These are phyloP conservation scores for Aelia acuminata DNA, from an alignment of 2,888 invertebrate species.

Conservation along the genomic window DNA sequence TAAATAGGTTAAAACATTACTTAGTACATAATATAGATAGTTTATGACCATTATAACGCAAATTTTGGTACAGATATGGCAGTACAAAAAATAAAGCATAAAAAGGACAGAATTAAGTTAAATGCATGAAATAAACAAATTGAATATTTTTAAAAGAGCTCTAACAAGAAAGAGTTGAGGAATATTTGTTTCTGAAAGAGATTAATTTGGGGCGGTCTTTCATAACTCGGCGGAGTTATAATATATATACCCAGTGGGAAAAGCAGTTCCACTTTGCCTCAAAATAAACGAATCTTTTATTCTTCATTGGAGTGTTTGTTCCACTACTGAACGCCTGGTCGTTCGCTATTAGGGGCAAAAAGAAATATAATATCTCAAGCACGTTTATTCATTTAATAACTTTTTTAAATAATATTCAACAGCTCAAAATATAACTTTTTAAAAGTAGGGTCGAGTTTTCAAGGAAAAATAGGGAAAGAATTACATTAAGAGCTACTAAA, in stretches of 20 bases:
- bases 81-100: too few relatives aligned
- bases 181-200: constrained; percentile 31
- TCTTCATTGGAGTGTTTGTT: background rate
- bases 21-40: too few relatives aligned
- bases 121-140: background rate
- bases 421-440: too few relatives aligned
- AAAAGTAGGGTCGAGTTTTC: too few relatives aligned
- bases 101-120: background rate
- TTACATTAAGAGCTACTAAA: too few relatives aligned
- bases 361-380: background rate
- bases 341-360: background rate
- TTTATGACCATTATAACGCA: too few relatives aligned
- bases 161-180: background rate
- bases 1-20: too few relatives aligned
- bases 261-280: background rate
- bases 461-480: too few relatives aligned
- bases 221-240: background rate
- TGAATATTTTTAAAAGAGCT: background rate
- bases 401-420: too few relatives aligned
- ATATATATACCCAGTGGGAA: background rate
- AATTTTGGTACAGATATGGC: too few relatives aligned
- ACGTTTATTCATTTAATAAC: background rate
- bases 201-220: background rate
- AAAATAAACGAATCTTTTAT: constrained; percentile 20
- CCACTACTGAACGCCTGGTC: background rate